These are phyloP conservation scores for Mycogona germanica DNA, from an alignment of 2,888 invertebrate genomes.

Conservation along the genomic window DNA sequence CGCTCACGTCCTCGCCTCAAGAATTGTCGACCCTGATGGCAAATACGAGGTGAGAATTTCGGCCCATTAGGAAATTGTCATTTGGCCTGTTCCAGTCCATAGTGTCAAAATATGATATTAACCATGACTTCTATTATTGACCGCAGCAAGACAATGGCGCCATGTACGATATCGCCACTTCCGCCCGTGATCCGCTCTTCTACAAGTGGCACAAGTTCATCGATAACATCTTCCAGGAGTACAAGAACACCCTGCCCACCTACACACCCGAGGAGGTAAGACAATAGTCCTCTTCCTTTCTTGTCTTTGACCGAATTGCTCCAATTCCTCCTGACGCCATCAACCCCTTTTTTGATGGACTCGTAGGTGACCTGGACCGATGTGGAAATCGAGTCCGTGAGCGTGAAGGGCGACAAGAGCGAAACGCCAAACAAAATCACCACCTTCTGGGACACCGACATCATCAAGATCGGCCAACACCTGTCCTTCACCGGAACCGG, in stretches of 20 bases:
- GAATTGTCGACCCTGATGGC: conserved; percentile 10
- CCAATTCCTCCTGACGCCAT: too few relatives aligned
- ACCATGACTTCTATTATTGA: background rate
- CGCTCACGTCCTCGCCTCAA: conserved; percentile 8
- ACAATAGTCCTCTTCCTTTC: too few relatives aligned
- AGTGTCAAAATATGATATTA: background rate
- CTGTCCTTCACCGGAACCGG: background rate
- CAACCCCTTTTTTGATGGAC: background rate
- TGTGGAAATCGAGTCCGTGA: conserved; percentile 18
- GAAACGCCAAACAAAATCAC: conserved; percentile 17
- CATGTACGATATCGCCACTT: conserved; percentile 4
- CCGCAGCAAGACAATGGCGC: background rate
- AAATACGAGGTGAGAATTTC: background rate
- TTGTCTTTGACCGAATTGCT: too few relatives aligned
- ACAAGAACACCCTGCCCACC: background rate
- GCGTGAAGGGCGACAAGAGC: conserved; percentile 14
- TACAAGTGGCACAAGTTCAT: conserved; percentile 10
- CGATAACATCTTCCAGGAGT: conserved; percentile 7
- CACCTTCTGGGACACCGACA: conserved; percentile 15
- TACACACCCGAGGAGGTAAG: too few relatives aligned
- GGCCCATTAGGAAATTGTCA: background rate
- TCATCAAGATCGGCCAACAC: background rate
- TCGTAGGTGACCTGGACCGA: conserved; percentile 3
- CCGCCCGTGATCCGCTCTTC: conserved; percentile 9
- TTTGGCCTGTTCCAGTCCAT: background rate